Evolutionary conservation across 2,113 vertebrate species (phyloP).

Genomic region (Herpailurus yagouaroundi): DNA sequence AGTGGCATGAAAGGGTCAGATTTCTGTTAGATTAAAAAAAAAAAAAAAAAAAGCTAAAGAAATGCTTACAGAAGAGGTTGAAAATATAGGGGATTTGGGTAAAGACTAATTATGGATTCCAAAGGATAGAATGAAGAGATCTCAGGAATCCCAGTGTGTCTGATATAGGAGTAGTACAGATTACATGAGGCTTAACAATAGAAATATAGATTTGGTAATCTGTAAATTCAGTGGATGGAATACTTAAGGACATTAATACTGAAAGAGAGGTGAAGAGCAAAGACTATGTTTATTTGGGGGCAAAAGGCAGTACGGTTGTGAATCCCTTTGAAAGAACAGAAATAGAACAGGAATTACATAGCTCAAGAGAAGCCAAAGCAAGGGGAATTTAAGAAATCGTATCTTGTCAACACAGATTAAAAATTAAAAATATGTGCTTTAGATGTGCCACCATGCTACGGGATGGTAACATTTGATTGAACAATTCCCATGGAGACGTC

Average conservation of each 20-base stretch:
- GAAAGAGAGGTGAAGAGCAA: background rate
- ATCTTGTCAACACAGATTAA: background rate
- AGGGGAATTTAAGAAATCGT: background rate
- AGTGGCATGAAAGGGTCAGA: background rate
- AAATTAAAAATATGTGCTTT: background rate
- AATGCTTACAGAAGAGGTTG: background rate
- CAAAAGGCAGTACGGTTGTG: background rate
- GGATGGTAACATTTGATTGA: background rate
- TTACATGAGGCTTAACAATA: background rate
- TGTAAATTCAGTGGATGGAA: background rate
- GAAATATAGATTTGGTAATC: background rate
- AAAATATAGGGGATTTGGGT: background rate
- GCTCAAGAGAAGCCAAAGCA: background rate
- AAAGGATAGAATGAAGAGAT: background rate
- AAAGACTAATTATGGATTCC: background rate
- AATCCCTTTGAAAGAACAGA: background rate
- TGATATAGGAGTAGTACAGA: background rate
- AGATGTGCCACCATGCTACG: accelerated
- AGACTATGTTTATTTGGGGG: background rate
- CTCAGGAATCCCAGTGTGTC: accelerated
- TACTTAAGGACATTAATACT: background rate
- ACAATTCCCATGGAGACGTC: accelerated
- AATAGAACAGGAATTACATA: background rate
- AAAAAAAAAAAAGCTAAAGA: background rate
- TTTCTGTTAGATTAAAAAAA: background rate